Evolutionary conservation across 2,113 vertebrate genomes (phyloP), one percentile per base, ranked within the genome.

Genomic region (Motacilla tschutschensis): DNA sequence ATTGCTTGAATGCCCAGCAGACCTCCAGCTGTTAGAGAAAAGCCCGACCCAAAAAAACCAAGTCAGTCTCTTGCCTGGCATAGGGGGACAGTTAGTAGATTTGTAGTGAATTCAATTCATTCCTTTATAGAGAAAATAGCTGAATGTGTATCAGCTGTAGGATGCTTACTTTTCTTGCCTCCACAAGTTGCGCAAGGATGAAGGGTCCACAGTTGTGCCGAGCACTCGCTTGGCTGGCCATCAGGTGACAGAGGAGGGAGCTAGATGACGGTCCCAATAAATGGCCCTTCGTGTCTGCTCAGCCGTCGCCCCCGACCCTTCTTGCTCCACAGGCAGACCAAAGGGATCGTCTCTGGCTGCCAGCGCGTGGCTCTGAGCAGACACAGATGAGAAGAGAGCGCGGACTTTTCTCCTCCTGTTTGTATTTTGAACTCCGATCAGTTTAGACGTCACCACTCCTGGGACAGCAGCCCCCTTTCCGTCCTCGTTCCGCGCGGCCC

Each of bases 191-290:
- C 4, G 4, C 85, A 65, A 64, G 73, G 83, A 71, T 83, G 89
- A 92, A 59, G 74, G 65, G 78, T 95, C 91, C 88, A 40, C 5
- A 15, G 55, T 0, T 82, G 74, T 76, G 48, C 47, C 2, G 83
- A 89, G 83, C n/a, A 12, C 78, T 91, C 62, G 41, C 80, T 87
- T 88, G 91, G 72, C 90, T 85, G 85, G 62, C 93, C 94, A 94
- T 95, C 91, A 85, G 88, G 85, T 93, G 83, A 95, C 92, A 90
- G 94, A 90, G 60, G 88, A 89, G 85, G 90, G 77, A 89, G 77
- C 83, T 70, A 79, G 81, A 81, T 46, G 66, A 70, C 76, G 90
- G 76, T 93, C 76, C 66, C 89, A 87, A 18, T 69, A 79, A 92
- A 79, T 64, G 84, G 60, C 78, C 65, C 73, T 86, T 91, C 13